phyloP scores from a whole-genome alignment of 2,797 vertebrate species.

The Enteromius anoplus region DNA sequence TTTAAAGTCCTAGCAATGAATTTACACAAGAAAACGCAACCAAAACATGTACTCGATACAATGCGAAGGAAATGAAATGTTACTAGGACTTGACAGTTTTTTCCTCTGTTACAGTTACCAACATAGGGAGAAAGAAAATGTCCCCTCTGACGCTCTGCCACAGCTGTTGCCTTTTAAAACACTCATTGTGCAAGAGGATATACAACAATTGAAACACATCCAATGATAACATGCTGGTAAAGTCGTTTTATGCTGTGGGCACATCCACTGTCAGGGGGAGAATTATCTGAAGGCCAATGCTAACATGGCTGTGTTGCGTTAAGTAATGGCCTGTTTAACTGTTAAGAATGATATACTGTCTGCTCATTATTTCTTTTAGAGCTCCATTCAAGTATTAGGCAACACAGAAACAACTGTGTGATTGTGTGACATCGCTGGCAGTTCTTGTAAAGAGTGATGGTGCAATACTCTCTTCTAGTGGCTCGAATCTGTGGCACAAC shows the following conservation, averaged over 20 bases:
- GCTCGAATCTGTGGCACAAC: background rate
- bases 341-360: slow-evolving; percentile 37
- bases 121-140: slow-evolving; percentile 28
- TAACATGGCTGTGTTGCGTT: slow-evolving; percentile 17
- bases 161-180: slow-evolving; percentile 44
- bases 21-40: background rate
- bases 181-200: slow-evolving; percentile 40
- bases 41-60: slow-evolving; percentile 3
- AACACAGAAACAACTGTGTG: slow-evolving; percentile 29
- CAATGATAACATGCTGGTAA: slow-evolving; percentile 48
- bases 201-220: slow-evolving; percentile 40
- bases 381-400: slow-evolving; percentile 11
- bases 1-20: background rate
- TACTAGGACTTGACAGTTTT: background rate
- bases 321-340: slow-evolving; percentile 31
- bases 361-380: slow-evolving; percentile 27
- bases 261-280: slow-evolving; percentile 37
- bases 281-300: slow-evolving; percentile 25
- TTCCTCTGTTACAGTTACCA: slow-evolving; percentile 11
- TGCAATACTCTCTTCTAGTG: background rate
- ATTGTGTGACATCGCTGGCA: slow-evolving; percentile 14
- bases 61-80: background rate
- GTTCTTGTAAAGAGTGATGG: background rate
- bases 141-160: slow-evolving; percentile 30
- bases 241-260: slow-evolving; percentile 36